Base-by-base conservation (phyloP, 2,797 vertebrate species). In the Phrynocephalus vlangalii region DNA sequence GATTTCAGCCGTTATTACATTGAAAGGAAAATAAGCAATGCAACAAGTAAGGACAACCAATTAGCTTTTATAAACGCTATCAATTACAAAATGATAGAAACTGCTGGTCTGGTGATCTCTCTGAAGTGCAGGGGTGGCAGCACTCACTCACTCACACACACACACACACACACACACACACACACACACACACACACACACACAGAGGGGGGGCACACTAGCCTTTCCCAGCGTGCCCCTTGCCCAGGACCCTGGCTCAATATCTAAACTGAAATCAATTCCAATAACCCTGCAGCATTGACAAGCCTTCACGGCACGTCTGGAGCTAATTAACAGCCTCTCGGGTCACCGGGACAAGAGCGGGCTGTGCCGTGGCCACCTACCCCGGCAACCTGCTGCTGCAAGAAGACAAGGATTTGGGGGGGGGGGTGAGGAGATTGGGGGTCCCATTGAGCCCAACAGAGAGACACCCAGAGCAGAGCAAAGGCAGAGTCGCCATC, bases 281-380 rank as follows among this genome's bases (percentile, higher is more conserved):
- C 95, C 96, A 97, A 97, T 97, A 97, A 95, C 97, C 96, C 92
- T 89, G 94, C 70, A 84, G 95, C 94, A 95, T 97, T 93, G 94
- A 97, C 95, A 94, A 77, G 88, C 84, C 93, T 81, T 77, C 86
- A 60, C 18, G 3, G 16, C 66, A 13, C 3, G 1, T 86, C 94
- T 93, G 91, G 90, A 89, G 83, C 90, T 92, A 91, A 96, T 96
- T 96, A 96, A 95, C 72, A 30, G 71, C 79, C 63, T 70, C 84
- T 77, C 3, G 63, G 79, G 72, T 63, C 79, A 30, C 48, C n/a
- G 3, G 20, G 79, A 63, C 5, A 1, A 78, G 67, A 20, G 15
- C 6, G 3, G 3, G 10, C 1, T 0, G 67, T 26, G 9, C 38
- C n/a, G 13, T 22, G 0, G 4, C 33, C 1, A 30, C 24, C 63